Conservation (phyloP, 2,113 vertebrate genomes). For the Argyrosomus japonicus region DNA sequence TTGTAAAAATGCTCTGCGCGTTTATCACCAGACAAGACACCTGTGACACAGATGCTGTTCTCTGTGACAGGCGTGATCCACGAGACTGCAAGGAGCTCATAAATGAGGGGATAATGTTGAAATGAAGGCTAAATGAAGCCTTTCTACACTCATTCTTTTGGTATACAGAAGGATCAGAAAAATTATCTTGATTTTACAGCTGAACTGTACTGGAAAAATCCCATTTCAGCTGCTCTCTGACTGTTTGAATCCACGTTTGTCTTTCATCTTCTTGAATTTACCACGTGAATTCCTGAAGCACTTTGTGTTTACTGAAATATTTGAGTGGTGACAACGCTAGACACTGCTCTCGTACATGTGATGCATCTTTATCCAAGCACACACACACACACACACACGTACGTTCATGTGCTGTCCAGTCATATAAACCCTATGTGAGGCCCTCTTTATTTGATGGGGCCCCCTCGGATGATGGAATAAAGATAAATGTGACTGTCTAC, state of each 20-base stretch:
- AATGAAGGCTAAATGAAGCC: constrained; percentile 53
- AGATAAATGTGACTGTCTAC: constrained; percentile 85
- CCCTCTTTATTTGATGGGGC: constrained; percentile 81
- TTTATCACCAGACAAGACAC: constrained; percentile 74
- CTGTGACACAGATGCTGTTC: constrained; percentile 69
- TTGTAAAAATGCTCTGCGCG: constrained; percentile 52
- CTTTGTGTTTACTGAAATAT: neutral
- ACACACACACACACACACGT: constrained; percentile 20
- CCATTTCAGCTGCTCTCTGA: neutral
- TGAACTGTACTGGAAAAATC: neutral
- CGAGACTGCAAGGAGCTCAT: constrained; percentile 52
- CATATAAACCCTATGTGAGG: constrained; percentile 74
- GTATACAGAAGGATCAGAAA: neutral
- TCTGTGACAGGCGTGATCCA: constrained; percentile 66
- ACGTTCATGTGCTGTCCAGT: constrained; percentile 64
- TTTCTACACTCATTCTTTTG: constrained; percentile 26
- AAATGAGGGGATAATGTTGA: constrained; percentile 53
- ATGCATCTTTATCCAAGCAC: constrained; percentile 21
- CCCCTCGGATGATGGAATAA: constrained; percentile 83
- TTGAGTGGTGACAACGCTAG: constrained; percentile 3
- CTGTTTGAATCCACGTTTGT: neutral
- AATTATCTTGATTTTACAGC: neutral
- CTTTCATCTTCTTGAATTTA: neutral
- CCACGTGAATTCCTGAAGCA: neutral
- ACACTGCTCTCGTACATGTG: neutral